These are phyloP conservation scores for Anguilla marmorata DNA, from an alignment of 2,797 vertebrate genomes.

Conservation along the genomic window DNA sequence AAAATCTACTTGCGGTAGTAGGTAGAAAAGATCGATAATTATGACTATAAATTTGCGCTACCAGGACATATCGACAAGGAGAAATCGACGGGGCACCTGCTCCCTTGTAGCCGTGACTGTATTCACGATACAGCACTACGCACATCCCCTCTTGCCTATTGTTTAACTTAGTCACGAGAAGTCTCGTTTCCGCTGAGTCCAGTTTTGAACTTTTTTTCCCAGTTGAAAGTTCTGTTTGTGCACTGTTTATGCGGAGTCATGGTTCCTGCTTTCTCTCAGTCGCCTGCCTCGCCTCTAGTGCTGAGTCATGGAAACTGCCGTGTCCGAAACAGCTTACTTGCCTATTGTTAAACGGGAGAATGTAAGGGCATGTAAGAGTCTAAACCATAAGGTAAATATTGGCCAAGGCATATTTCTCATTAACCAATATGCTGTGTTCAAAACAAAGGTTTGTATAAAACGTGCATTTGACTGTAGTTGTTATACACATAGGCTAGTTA, in stretches of 20 bases:
- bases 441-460: not conserved
- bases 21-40: too few relatives aligned
- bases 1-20: too few relatives aligned
- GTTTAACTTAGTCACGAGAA: not conserved
- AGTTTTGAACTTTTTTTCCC: not conserved
- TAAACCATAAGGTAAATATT: not conserved
- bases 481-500: too few relatives aligned
- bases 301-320: not conserved
- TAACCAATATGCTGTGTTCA: not conserved
- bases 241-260: not conserved
- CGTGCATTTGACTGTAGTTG: not conserved
- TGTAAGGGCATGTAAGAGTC: not conserved
- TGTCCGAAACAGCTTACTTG: too few relatives aligned
- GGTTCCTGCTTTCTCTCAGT: not conserved
- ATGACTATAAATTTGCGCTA: too few relatives aligned
- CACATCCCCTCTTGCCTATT: too few relatives aligned
- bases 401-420: not conserved
- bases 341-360: not conserved
- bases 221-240: not conserved
- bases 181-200: not conserved
- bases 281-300: not conserved
- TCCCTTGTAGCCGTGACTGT: too few relatives aligned
- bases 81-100: too few relatives aligned
- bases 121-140: too few relatives aligned
- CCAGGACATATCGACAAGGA: too few relatives aligned